These are phyloP conservation scores for Drosophila baimaii DNA, from an alignment of 1,140 invertebrate genomes.

Conservation along the genomic window DNA sequence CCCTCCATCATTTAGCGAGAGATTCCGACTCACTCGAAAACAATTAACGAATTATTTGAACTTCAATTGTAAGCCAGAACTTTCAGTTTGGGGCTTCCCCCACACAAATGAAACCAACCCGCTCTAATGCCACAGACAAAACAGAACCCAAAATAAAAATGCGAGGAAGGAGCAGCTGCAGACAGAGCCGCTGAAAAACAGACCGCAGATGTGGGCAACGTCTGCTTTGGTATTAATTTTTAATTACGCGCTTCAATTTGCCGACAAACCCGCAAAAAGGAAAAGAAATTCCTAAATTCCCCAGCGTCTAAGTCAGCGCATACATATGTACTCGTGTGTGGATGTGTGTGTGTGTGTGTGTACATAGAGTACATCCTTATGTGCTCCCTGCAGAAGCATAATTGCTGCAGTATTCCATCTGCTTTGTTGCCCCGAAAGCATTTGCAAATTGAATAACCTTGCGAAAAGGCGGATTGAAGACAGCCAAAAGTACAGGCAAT, in stretches of 20 bases:
- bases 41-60: conserved; percentile 34
- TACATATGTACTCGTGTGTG: not conserved
- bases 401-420: conserved; percentile 69
- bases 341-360: too few species aligned
- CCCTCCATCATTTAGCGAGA: not conserved
- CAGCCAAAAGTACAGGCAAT: conserved; percentile 1
- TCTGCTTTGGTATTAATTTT: conserved; percentile 65
- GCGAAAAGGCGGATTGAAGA: not conserved
- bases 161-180: conserved; percentile 19
- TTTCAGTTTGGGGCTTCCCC: not conserved
- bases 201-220: conserved; percentile 34
- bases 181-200: conserved; percentile 30
- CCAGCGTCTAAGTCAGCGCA: conserved; percentile 18
- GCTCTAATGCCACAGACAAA: conserved; percentile 27
- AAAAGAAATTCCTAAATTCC: conserved; percentile 25
- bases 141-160: conserved; percentile 25
- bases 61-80: conserved; percentile 30
- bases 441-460: conserved; percentile 69
- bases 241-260: conserved; percentile 68
- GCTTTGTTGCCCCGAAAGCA: conserved; percentile 36
- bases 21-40: not conserved
- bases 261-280: conserved; percentile 11
- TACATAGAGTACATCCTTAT: conserved; percentile 9
- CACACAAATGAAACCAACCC: conserved; percentile 18
- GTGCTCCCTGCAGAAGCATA: conserved; percentile 26